These are phyloP conservation scores for Octodonta nipae DNA, from an alignment of 2,888 invertebrate species.

Conservation along the genomic window DNA sequence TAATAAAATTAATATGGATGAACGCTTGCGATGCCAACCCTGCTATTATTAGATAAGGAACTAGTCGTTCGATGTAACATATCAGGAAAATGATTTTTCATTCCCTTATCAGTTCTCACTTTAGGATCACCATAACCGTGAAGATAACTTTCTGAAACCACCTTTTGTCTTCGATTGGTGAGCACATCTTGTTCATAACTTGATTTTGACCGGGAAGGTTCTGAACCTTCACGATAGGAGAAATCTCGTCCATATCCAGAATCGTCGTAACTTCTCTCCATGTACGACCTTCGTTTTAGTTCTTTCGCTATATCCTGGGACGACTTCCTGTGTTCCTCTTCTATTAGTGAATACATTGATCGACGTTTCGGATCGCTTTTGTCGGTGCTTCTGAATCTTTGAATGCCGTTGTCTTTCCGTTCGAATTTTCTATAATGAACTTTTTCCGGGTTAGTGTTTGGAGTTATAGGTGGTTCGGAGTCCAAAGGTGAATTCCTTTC, in stretches of 20 bases:
- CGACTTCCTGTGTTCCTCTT: constrained; percentile 36
- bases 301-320: constrained; percentile 39
- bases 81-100: constrained; percentile 27
- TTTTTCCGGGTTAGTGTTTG: too few relatives aligned
- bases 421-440: too few relatives aligned
- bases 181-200: constrained; percentile 25
- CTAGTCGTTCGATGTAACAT: constrained; percentile 34
- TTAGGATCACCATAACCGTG: constrained; percentile 57
- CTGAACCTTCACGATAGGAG: constrained; percentile 28
- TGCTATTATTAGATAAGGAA: constrained; percentile 30
- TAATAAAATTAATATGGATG: constrained; percentile 30
- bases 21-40: constrained; percentile 35
- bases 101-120: constrained; percentile 31
- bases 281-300: constrained; percentile 35
- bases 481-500: too few relatives aligned
- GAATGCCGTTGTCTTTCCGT: too few relatives aligned
- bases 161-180: constrained; percentile 22
- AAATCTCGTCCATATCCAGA: constrained; percentile 19
- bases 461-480: too few relatives aligned
- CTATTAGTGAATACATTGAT: constrained; percentile 35
- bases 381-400: constrained; percentile 23
- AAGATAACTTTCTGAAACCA: constrained; percentile 33
- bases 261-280: constrained; percentile 27
- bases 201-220: constrained; percentile 23
- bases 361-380: constrained; percentile 33